These are phyloP conservation scores for Lobophora halterata DNA, from an alignment of 2,888 invertebrate species.

Conservation along the genomic window DNA sequence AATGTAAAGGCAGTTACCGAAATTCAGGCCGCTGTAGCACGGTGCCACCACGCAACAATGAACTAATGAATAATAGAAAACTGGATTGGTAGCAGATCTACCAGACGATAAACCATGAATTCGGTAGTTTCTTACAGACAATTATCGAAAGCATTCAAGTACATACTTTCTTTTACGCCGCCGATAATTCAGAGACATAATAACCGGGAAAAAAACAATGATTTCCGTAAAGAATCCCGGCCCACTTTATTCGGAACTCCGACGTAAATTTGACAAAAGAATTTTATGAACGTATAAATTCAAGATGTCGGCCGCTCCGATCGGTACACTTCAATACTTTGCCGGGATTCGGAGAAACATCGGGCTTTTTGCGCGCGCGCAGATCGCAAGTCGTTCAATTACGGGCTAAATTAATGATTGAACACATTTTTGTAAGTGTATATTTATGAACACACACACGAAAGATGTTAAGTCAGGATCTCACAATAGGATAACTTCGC, in stretches of 20 bases:
- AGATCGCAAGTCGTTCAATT: conserved; percentile 72
- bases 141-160: conserved; percentile 56
- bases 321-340: conserved; percentile 59
- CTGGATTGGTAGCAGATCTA: conserved; percentile 70
- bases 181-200: conserved; percentile 44
- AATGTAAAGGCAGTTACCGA: conserved; percentile 75
- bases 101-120: conserved; percentile 73
- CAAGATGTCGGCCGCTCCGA: conserved; percentile 56
- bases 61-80: conserved; percentile 73
- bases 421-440: conserved; percentile 62
- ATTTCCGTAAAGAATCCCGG: conserved; percentile 70
- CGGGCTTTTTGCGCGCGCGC: conserved; percentile 60
- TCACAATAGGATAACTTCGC: conserved; percentile 75
- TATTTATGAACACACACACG: conserved; percentile 39
- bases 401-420: conserved; percentile 77
- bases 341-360: conserved; percentile 64
- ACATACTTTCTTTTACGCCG: conserved; percentile 25
- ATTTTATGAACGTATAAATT: conserved; percentile 78
- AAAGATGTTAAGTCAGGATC: conserved; percentile 30
- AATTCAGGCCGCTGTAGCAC: conserved; percentile 69
- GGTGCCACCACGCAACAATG: conserved; percentile 53
- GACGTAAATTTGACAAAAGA: conserved; percentile 78
- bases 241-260: conserved; percentile 63
- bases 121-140: conserved; percentile 56
- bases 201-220: conserved; percentile 69